These are phyloP conservation scores for Mamestra brassicae DNA, from an alignment of 2,888 invertebrate genomes.

Conservation along the genomic window DNA sequence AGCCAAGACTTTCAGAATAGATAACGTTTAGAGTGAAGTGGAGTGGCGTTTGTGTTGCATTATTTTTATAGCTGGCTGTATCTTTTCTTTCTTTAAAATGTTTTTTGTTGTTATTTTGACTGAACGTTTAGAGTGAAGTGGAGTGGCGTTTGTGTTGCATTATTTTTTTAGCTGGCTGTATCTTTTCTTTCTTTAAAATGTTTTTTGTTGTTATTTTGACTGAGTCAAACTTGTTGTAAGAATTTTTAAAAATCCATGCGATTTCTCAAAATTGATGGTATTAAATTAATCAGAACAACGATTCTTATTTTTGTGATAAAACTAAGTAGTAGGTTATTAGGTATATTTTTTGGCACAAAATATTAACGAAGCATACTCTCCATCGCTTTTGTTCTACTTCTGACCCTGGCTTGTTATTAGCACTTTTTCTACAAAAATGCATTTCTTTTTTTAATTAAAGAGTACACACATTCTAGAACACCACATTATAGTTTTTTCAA, in stretches of 20 bases:
- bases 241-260: too few species aligned
- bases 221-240: too few species aligned
- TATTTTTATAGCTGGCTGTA: background rate
- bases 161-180: background rate
- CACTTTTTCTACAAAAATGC: slow-evolving; percentile 29
- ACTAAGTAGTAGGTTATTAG: too few species aligned
- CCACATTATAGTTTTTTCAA: slow-evolving; percentile 36
- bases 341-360: background rate
- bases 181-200: too few species aligned
- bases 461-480: background rate
- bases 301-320: too few species aligned
- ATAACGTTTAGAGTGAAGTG: slow-evolving; percentile 36
- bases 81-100: too few species aligned
- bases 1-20: slow-evolving; percentile 20
- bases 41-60: slow-evolving; percentile 24
- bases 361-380: background rate
- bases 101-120: too few species aligned
- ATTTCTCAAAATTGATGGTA: too few species aligned
- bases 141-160: slow-evolving; percentile 24
- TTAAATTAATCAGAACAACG: too few species aligned
- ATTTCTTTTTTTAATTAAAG: slow-evolving; percentile 32
- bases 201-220: too few species aligned
- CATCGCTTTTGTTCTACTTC: slow-evolving; percentile 24
- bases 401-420: slow-evolving; percentile 33
- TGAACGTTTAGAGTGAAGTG: slow-evolving; percentile 33